Conservation (phyloP, 2,113 vertebrate genomes). For the Chionomys nivalis region DNA sequence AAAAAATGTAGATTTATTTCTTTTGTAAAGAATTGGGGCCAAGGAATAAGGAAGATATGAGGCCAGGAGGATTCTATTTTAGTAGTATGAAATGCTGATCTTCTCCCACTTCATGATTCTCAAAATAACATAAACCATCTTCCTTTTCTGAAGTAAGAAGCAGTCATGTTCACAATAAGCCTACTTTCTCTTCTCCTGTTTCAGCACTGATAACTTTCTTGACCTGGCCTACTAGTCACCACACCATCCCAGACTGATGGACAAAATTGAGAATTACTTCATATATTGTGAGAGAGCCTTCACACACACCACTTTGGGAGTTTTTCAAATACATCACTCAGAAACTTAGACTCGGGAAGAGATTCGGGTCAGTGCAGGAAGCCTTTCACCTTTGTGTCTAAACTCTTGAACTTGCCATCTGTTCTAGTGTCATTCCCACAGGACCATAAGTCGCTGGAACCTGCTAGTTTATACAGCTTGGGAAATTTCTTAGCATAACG, state of each 20-base stretch:
- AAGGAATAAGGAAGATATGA: neutral
- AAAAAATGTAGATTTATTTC: neutral
- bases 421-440: neutral
- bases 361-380: neutral
- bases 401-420: slow-evolving; percentile 3
- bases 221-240: neutral
- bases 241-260: neutral
- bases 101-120: slow-evolving; percentile 44
- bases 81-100: neutral
- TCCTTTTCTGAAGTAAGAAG: neutral
- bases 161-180: neutral
- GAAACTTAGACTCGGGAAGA: neutral
- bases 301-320: neutral
- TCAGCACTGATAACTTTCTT: neutral
- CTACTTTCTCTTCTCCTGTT: neutral
- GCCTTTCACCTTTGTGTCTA: neutral
- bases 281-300: neutral
- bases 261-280: neutral
- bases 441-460: slow-evolving; percentile 7
- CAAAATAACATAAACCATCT: slow-evolving; percentile 45
- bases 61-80: slow-evolving; percentile 47
- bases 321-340: neutral
- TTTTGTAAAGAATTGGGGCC: slow-evolving; percentile 51
- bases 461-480: slow-evolving; percentile 47
- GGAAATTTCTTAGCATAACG: slow-evolving; percentile 36